Evolutionary conservation across 2,113 vertebrate species (phyloP).

Genomic region (Siniperca chuatsi): DNA sequence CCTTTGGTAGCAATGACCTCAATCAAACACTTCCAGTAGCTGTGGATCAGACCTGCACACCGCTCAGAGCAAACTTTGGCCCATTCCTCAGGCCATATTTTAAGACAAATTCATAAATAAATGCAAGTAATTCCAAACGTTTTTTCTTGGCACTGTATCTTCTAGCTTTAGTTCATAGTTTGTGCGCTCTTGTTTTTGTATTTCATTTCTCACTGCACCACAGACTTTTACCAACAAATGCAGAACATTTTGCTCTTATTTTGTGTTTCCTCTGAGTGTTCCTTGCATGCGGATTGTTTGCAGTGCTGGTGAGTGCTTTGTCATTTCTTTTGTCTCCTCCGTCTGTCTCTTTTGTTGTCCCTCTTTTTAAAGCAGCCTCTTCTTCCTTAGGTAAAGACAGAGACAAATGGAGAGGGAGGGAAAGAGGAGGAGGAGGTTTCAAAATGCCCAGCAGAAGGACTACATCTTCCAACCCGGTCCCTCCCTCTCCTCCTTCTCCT

Average conservation of each 20-base stretch:
- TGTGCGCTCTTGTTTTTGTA: background rate
- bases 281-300: slow-evolving; percentile 54
- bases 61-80: too few relatives aligned
- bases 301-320: slow-evolving; percentile 50
- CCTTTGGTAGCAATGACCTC: too few relatives aligned
- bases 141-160: background rate
- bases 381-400: slow-evolving; percentile 78
- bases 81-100: too few relatives aligned
- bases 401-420: slow-evolving; percentile 68
- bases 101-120: too few relatives aligned
- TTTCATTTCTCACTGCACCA: background rate
- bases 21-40: too few relatives aligned
- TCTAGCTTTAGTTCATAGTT: background rate
- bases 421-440: slow-evolving; percentile 64
- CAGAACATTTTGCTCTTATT: background rate
- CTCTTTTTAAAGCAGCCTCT: slow-evolving; percentile 46
- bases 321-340: background rate
- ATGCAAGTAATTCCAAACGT: too few relatives aligned
- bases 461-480: slow-evolving; percentile 52
- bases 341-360: background rate
- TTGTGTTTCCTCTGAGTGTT: slow-evolving; percentile 5
- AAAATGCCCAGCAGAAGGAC: slow-evolving; percentile 70
- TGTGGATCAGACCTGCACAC: too few relatives aligned
- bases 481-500: slow-evolving; percentile 47
- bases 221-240: background rate